Percentiles rank a stretch among this genome's conserved stretches.
phyloP scores from a whole-genome alignment of 2,113 vertebrate species.

The Thinocorus orbignyianus region DNA sequence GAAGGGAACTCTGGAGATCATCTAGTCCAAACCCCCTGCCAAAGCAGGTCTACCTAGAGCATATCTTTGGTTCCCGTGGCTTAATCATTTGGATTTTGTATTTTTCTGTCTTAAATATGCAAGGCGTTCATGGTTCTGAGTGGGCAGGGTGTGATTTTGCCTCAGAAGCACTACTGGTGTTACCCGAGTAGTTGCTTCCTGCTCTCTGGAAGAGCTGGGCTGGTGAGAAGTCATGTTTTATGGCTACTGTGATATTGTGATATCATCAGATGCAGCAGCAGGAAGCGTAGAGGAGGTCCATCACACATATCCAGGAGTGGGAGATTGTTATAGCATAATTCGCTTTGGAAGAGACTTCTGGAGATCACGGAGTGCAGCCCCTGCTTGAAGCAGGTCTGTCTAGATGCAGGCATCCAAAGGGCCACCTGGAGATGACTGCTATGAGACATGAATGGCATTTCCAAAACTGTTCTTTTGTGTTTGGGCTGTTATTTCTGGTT shows the following conservation, averaged over 20 bases:
- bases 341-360: background rate
- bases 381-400: background rate
- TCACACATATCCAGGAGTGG: background rate
- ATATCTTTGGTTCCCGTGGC: background rate
- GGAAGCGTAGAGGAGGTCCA: background rate
- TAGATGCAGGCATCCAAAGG: background rate
- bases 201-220: background rate
- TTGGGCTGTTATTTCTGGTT: background rate
- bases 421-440: background rate
- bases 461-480: background rate
- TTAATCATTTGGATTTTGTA: background rate
- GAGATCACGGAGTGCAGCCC: background rate
- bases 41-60: no score
- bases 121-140: fast-evolving
- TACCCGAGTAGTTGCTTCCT: background rate
- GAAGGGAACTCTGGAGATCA: no score
- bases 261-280: background rate
- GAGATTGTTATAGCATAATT: background rate
- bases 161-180: background rate
- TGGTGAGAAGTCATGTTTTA: background rate
- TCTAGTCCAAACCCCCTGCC: no score
- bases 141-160: background rate
- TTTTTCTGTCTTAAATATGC: background rate
- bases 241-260: background rate
- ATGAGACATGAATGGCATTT: background rate